Evolutionary conservation across 2,113 vertebrate species (phyloP), one percentile per base, ranked within the genome.

Genomic region (Coryphaenoides rupestris): DNA sequence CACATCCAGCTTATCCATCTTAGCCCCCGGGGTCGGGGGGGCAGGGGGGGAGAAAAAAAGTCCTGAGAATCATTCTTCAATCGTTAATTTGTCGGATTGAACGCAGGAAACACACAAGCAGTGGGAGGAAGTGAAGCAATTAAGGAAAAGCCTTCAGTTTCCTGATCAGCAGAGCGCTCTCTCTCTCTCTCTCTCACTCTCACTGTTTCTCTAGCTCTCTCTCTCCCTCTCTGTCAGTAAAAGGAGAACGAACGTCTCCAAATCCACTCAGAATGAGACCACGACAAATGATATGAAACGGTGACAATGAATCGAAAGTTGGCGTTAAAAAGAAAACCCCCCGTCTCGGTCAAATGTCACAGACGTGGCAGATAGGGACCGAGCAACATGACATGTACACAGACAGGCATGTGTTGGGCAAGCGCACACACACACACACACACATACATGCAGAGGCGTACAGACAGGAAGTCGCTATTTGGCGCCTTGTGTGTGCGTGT

Each of bases 131-230:
- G 69, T 14, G 5, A 70, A 58, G 17, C 66, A 75, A 82, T 81
- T 45, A 74, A 74, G 72, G 72, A 83, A 85, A 73, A 73, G 63
- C 61, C 55, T 70, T 0, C 5, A 55, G 69, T 78, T 81, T 74
- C 70, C 49, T 65, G 74, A 79, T 70, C 45, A 76, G 70, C 55
- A 3, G 26, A 28, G 26, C 26, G 26, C 26, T 28, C 26, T 28
- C 26, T 28, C 6, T n/a, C 28, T 33, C 2, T 33, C 28, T 5
- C 2, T 33, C 3, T 33, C 28, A 9, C 28, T 33, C 2, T 33
- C 28, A n/a, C n/a, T n/a, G n/a, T n/a, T n/a, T n/a, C n/a, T n/a
- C n/a, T n/a, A n/a, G n/a, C 28, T 33, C 2, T 33, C 28, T 5
- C 2, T 33, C 3, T 33, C 28, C 10, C 28, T 33, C 2, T 33